A percentile compares a stretch with the other conserved stretches of the same genome.
phyloP scores from a whole-genome alignment of 2,113 vertebrate species.

The Rhinopithecus roxellana region DNA sequence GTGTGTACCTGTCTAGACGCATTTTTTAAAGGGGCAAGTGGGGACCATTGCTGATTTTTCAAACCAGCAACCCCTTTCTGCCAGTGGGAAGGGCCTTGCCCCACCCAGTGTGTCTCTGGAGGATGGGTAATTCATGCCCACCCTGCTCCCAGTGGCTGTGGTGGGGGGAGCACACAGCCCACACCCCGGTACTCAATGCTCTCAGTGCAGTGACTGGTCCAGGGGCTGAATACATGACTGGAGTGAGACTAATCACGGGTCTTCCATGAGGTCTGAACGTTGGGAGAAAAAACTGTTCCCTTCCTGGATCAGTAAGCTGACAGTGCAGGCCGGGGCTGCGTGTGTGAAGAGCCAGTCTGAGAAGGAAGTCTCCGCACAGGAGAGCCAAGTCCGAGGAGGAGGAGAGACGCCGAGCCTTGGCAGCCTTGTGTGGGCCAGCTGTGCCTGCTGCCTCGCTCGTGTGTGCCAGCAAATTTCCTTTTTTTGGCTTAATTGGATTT shows the following conservation, averaged over 20 bases:
- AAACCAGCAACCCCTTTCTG: not conserved
- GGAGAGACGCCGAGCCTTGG: not conserved
- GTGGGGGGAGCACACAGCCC: no score
- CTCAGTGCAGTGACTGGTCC: no score
- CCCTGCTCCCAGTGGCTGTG: not conserved
- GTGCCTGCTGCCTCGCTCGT: not conserved
- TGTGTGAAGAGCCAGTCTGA: not conserved
- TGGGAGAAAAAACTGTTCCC: not conserved
- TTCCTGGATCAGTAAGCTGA: not conserved
- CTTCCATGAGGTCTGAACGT: not conserved
- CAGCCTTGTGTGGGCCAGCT: not conserved
- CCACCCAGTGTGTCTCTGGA: not conserved
- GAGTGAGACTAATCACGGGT: not conserved
- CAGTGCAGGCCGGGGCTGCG: no score
- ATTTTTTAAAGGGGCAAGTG: not conserved
- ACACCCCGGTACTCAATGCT: not conserved
- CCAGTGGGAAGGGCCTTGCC: not conserved
- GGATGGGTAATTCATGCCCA: not conserved
- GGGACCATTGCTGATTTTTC: not conserved
- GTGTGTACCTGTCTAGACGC: not conserved
- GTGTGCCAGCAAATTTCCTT: not conserved
- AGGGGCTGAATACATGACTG: no score
- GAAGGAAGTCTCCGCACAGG: not conserved
- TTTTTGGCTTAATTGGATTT: not conserved
- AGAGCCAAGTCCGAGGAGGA: not conserved